Conservation (phyloP, 2,113 vertebrate species). For the Cepphus grylle region DNA sequence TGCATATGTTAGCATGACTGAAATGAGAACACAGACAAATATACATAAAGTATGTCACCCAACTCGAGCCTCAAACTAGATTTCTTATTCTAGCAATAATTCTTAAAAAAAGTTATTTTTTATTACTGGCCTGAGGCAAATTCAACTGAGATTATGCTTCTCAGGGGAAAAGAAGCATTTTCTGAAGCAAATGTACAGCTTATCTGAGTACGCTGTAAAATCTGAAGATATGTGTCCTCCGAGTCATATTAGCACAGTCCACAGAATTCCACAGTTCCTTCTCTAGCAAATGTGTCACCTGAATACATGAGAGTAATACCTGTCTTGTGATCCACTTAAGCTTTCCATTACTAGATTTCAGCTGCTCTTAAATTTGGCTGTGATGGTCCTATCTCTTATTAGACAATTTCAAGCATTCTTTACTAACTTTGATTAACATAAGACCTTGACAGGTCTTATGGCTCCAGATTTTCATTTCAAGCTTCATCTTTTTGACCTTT, state of each 20-base stretch:
- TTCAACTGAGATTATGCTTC: neutral
- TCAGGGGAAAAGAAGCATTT: neutral
- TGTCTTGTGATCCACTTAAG: neutral
- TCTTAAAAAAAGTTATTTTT: neutral
- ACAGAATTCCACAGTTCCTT: neutral
- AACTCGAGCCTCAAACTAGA: neutral
- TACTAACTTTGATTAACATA: neutral
- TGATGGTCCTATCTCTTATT: neutral
- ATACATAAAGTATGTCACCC: neutral
- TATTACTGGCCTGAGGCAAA: constrained; percentile 7
- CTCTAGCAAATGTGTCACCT: neutral
- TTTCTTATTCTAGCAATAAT: neutral
- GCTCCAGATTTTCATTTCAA: neutral
- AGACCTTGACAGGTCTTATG: neutral
- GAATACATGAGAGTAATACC: neutral
- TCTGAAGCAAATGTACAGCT: neutral
- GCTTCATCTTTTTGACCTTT: constrained; percentile 1
- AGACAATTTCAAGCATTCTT: neutral
- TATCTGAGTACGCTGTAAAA: neutral
- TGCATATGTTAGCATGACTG: neutral
- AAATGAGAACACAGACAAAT: neutral
- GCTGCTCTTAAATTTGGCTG: neutral
- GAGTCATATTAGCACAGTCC: neutral
- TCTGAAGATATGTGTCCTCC: neutral
- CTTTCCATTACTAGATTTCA: neutral